Base-by-base conservation (phyloP, 1,140 invertebrate species). In the Rhagoletis pomonella region DNA sequence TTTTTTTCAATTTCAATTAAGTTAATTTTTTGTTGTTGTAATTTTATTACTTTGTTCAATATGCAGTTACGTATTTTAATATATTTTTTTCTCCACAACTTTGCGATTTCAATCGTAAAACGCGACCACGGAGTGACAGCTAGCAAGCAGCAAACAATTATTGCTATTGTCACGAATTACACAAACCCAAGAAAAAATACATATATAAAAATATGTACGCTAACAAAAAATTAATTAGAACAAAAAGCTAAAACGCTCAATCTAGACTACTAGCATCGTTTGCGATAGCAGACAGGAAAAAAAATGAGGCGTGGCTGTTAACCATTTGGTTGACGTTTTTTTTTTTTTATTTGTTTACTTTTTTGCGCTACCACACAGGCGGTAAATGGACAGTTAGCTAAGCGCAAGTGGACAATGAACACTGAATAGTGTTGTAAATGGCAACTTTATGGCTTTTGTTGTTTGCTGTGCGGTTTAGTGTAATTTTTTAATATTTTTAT, bases 91-190 rank as follows among this genome's bases (percentile, higher is more conserved):
- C 4, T 29, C 0, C 19, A 29, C 6, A 7, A 14, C 19, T 55
- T 42, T 81, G 73, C 55, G 47, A 81, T 81, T 81, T 81, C 73
- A 81, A 81, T 81, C 73, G 73, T 5, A 81, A 81, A 81, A 81
- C 47, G 73, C 73, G 73, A 81, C 73, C 47, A 81, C 73, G 19
- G 73, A 81, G 73, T 81, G 73, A 81, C 73, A 81, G 50, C 10
- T 19, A 81, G 73, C 73, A 81, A 81, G 73, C 73, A 81, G 73
- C 73, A 81, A 81, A 81, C 73, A 81, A 81, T 81, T 81, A 81
- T 55, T 81, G 73, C 73, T 81, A 81, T 81, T 81, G 73, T 50
- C 73, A 81, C 73, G 73, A 81, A 50, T 55, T 44, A 81, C 47
- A 55, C 0, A 81, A 55, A 50, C 67, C 19, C 29, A 29, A 81